phyloP scores from a whole-genome alignment of 2,888 invertebrate species.

The Cacoxenus indagator region DNA sequence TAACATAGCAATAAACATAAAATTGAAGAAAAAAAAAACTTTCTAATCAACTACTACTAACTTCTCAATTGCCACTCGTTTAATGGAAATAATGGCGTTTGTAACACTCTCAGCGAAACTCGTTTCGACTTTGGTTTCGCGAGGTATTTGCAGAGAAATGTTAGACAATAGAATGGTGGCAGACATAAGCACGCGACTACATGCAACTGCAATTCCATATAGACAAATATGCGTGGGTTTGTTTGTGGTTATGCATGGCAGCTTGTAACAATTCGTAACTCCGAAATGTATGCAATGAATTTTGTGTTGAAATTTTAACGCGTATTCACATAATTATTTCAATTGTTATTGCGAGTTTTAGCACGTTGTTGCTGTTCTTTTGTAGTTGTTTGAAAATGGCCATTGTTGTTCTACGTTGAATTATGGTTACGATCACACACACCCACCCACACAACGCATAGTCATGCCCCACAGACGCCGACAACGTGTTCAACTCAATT shows the following conservation, averaged over 20 bases:
- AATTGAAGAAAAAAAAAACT: too few species aligned
- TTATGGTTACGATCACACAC: background rate
- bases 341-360: conserved; percentile 21
- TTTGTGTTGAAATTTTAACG: conserved; percentile 22
- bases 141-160: too few species aligned
- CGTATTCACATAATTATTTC: conserved; percentile 21
- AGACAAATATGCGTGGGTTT: background rate
- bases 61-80: too few species aligned
- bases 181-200: too few species aligned
- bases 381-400: background rate
- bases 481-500: background rate
- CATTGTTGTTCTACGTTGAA: background rate
- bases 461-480: too few species aligned
- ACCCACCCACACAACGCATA: background rate
- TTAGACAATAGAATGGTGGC: too few species aligned
- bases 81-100: too few species aligned
- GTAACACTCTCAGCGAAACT: too few species aligned
- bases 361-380: background rate
- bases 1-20: too few species aligned
- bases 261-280: background rate
- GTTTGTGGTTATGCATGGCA: background rate
- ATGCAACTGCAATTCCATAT: background rate
- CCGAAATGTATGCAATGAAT: conserved; percentile 16
- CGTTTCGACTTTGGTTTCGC: too few species aligned
- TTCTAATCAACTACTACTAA: too few species aligned